Base-by-base conservation (phyloP, 2,797 vertebrate species). In the Balearica regulorum region DNA sequence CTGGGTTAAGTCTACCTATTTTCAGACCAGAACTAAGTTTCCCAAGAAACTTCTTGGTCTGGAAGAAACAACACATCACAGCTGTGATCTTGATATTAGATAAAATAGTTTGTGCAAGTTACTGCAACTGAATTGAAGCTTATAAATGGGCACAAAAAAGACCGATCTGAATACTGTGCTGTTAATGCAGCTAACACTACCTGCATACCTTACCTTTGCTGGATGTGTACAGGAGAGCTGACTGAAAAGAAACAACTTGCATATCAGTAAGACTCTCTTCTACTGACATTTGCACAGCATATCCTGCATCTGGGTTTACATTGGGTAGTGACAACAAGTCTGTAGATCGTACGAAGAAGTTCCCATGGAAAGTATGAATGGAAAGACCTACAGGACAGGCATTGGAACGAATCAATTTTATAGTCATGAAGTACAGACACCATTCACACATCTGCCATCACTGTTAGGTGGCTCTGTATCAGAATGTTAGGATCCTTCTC, bases 331-430 rank as follows among this genome's bases (percentile, higher is more conserved):
- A 99, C 92, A 99, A 48, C 95, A 99, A 96, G 94, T 99, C 99
- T 16, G 99, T 99, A 65, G 99, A 99, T 54, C 99, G 98, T 53
- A 99, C 99, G 7, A 99, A 99, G 98, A 99, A 99, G 98, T 99
- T 99, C 62, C 99, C 99, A 25, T 99, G 99, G 98, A 99, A 99
- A 64, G 99, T 99, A 96, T 99, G 99, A 97, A 99, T 99, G 97
- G 99, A 99, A 95, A 99, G 98, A 95, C 99, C 99, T 99, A 93
- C 10, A 53, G 76, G 70, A 51, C 0, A 75, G 68, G 13, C 29
- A 65, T 14, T 20, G 19, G 21, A 33, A 19, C 24, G 25, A 31
- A 53, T 66, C 18, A 37, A 1, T 61, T n/a, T 49, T 53, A 13
- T 0, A 70, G 69, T 39, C 6, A 2, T 35, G 71, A 80, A 91